Evolutionary conservation across 2,888 invertebrate species (phyloP), one percentile per base, ranked within the genome.

Genomic region (Drosophila kokeensis): DNA sequence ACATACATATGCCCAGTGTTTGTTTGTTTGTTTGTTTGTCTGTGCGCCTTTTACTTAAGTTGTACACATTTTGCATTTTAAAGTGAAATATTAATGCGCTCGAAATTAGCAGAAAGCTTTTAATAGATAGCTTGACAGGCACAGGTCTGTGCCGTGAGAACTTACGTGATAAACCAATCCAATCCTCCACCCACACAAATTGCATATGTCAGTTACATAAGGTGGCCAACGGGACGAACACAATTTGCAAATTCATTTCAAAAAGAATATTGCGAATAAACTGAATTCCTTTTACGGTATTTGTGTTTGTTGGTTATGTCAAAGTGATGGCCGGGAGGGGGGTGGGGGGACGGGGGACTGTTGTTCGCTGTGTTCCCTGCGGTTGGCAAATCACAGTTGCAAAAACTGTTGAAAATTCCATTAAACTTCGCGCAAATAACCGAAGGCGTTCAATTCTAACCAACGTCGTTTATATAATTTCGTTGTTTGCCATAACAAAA

Each of bases 341-440:
- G 21, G 21, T 10, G 50, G 6, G 38, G 21, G 36, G 18, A 18
- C 38, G n/a, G 10, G n/a, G 10, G 49, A n/a, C 18, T 27, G 10
- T 13, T 30, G 38, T 30, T 18, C 57, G 11, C 40, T 59, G 45
- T 59, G 45, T 67, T 70, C 54, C 62, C 71, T 81, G 82, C 52
- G 85, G 80, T 75, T 81, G 77, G 76, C 76, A 81, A 87, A 90
- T 88, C 89, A 76, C 79, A 76, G 89, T 79, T 86, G 86, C 79
- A 78, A 83, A 83, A 91, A 90, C 89, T 92, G 91, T 82, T 89
- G 90, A 81, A 91, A 91, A 91, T 92, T 91, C 92, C 91, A 91
- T 91, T 91, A 91, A 91, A 91, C 92, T 91, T 91, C 85, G 86
- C 89, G 90, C 87, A 91, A 91, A 91, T 91, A 91, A 87, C 91